phyloP scores from a whole-genome alignment of 1,140 invertebrate species.

The Stegodyphus mimosarum region DNA sequence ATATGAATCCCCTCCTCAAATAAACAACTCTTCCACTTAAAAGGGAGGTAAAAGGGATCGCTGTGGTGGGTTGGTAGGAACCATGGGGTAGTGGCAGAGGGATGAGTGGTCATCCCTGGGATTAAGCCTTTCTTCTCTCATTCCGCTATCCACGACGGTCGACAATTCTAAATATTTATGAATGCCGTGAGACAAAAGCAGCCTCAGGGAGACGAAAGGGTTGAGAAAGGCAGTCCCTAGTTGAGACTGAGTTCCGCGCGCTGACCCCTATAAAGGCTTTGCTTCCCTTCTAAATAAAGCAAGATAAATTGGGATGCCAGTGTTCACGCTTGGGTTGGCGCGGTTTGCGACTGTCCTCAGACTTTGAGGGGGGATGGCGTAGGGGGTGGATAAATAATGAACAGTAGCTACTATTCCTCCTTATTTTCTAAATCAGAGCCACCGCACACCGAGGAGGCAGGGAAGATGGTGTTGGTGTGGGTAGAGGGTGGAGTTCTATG shows the following conservation, averaged over 20 bases:
- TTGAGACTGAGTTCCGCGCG: background rate
- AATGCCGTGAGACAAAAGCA: constrained; percentile 36
- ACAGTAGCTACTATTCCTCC: constrained; percentile 6
- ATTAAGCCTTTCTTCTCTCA: constrained; percentile 56
- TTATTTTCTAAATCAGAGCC: constrained; percentile 1
- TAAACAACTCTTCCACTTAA: constrained; percentile 28
- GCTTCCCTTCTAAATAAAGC: constrained; percentile 40
- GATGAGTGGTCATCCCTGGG: constrained; percentile 49
- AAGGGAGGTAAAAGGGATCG: background rate
- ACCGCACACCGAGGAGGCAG: too few relatives aligned
- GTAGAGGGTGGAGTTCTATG: constrained; percentile 18
- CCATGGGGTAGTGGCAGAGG: constrained; percentile 1
- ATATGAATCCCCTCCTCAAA: constrained; percentile 31
- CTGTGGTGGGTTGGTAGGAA: background rate
- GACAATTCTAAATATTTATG: constrained; percentile 55
- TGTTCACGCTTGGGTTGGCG: constrained; percentile 32
- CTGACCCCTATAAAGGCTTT: constrained; percentile 51
- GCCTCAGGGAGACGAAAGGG: constrained; percentile 22
- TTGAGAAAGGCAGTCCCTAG: constrained; percentile 1
- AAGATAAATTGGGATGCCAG: constrained; percentile 51
- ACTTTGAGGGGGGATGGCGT: background rate
- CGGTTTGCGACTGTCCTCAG: constrained; percentile 17
- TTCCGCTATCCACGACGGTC: constrained; percentile 12
- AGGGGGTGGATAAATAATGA: constrained; percentile 43
- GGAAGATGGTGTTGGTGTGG: too few relatives aligned